Base-by-base conservation (phyloP, 2,797 vertebrate genomes). In the Notamacropus eugenii region DNA sequence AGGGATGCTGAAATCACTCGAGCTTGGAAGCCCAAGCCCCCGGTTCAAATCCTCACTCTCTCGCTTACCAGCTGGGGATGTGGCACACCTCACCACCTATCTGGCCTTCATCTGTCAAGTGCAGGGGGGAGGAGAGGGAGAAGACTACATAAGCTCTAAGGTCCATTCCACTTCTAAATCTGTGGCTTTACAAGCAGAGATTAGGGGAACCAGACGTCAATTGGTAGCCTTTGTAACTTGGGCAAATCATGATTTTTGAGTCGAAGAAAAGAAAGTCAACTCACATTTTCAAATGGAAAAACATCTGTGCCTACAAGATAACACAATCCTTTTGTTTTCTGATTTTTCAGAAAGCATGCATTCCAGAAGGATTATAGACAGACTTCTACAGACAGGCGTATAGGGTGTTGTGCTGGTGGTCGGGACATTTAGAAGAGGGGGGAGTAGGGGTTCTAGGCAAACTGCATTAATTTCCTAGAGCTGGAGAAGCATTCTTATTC, bases 381-480 rank as follows among this genome's bases (percentile, higher is more conserved):
- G 96, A 97, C 91, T 96, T 97, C 90, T 98, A 93, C 93, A 98
- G 97, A 98, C 98, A 98, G 0, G 98, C 54, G 94, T 94, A 91
- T 96, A 98, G 95, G 97, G 97, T 98, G 98, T 58, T 98, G 98
- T 94, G 96, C 96, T 93, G n/a, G 98, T 93, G 90, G 97, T 93
- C 59, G 97, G 98, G 0, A 97, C 95, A 87, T 98, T 74, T 98
- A 97, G 98, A 98, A 93, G 97, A 98, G 0, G 95, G 29, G 19
- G 97, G 95, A 50, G 92, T 56, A 93, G 29, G 46, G 27, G 4
- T 54, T 95, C 24, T 97, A 46, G 98, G 97, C 92, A 98, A 95
- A 92, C 98, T 98, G 0, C 98, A 98, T 58, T 98, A 98, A 97
- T 95, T 97, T 95, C 98, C 98, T 92, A 98, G 96, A 82, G 95